Evolutionary conservation across 2,797 vertebrate genomes (phyloP), one percentile per base, ranked within the genome.

Genomic region (Lophius americanus): DNA sequence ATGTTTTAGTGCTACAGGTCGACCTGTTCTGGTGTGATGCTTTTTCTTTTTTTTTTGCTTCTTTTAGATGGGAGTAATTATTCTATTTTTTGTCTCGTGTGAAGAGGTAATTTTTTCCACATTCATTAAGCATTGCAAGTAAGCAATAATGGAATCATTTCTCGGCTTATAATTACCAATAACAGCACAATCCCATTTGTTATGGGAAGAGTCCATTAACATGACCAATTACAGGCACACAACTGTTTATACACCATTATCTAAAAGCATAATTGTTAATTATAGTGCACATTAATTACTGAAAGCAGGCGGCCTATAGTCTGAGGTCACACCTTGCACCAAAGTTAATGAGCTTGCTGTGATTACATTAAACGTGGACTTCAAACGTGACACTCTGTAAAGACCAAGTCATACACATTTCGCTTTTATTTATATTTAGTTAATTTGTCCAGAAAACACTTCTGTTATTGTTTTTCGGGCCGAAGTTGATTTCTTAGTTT

Each of bases 251-350:
- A 73, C 72, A 74, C 68, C 50, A 71, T 83, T 73, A 75, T 74
- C 66, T 68, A 37, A 84, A 84, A 73, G 23, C 68, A 47, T 69
- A 83, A 84, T 81, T 59, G 78, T 70, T 73, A 78, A 83, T 86
- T 71, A 78, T 67, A 70, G 70, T 76, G 68, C 48, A 62, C 68
- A 74, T 81, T 65, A 71, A 72, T 61, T 51, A 62, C 44, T 76
- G 70, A 82, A 86, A 77, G 82, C 67, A 64, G 83, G 76, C 67
- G 87, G 80, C 73, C 73, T 85, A 60, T 72, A 77, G 69, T 76
- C 75, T 82, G 82, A 84, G 83, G 83, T 88, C 82, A 70, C 3
- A 55, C 81, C 85, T 85, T 81, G 83, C 81, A 85, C 85, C 80
- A 90, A 89, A 89, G 84, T 83, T 71, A 81, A 83, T 78, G 68